Evolutionary conservation across 2,888 invertebrate species (phyloP).

Genomic region (Archips crataeganus): DNA sequence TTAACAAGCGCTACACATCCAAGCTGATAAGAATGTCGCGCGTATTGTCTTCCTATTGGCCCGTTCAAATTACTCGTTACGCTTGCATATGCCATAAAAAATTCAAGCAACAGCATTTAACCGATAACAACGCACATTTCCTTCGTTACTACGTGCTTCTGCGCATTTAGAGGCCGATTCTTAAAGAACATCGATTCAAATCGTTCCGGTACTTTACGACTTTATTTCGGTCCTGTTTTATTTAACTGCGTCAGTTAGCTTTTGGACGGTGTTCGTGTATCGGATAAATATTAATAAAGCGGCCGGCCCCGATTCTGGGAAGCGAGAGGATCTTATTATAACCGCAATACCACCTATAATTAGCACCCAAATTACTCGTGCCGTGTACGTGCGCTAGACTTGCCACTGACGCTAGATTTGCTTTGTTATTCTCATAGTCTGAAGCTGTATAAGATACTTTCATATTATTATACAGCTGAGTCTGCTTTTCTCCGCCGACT

Average conservation of each 20-base stretch:
- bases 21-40: conserved; percentile 12
- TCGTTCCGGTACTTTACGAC: conserved; percentile 83
- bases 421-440: conserved; percentile 1
- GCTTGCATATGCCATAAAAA: conserved; percentile 58
- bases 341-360: conserved; percentile 86
- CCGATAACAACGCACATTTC: conserved; percentile 64
- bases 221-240: conserved; percentile 84
- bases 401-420: background rate
- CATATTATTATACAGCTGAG: background rate
- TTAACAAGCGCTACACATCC: conserved; percentile 1
- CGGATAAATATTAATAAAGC: conserved; percentile 86
- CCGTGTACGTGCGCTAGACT: conserved; percentile 75
- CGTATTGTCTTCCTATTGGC: conserved; percentile 21
- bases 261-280: conserved; percentile 75
- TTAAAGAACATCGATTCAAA: conserved; percentile 80
- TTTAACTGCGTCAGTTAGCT: conserved; percentile 84
- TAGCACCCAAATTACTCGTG: conserved; percentile 83
- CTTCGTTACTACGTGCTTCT: conserved; percentile 67
- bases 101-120: conserved; percentile 55
- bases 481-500: background rate
- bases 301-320: conserved; percentile 84
- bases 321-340: conserved; percentile 85
- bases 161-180: conserved; percentile 75
- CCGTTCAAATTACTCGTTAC: conserved; percentile 45
- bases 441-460: background rate